Base-by-base conservation (phyloP, 2,113 vertebrate genomes). In the Tachysurus fulvidraco region DNA sequence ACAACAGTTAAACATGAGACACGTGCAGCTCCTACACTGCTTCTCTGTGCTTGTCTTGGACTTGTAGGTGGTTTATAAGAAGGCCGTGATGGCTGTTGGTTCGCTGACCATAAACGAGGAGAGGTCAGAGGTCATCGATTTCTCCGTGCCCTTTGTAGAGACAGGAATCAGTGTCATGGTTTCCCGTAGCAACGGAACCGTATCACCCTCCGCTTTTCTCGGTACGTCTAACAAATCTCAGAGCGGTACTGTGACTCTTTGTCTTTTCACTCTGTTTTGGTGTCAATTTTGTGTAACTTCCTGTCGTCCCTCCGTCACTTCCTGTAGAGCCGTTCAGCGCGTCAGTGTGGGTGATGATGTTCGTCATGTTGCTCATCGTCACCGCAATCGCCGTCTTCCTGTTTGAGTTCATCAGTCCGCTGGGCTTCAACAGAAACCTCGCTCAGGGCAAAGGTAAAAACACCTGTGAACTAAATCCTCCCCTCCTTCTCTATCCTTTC, bases 331-430 rank as follows among this genome's bases (percentile, higher is more conserved):
- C 98, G 14, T 99, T 99, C 95, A 99, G 97, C 89, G 98, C 98
- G 71, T 99, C 97, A 0, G 97, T 99, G 88, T 99, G 98, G 98
- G 98, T 99, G 94, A 99, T 99, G 98, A 99, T 99, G 98, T 99
- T 99, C 89, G 98, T 99, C 90, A 98, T 99, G 97, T 95, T 99
- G 90, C 97, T 99, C 90, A 95, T 99, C 5, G 97, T 99, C 84
- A 99, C 98, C 0, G 98, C 98, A 92, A 96, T 99, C 67, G 97
- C 98, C 23, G 98, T 99, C 91, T 99, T 99, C 89, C 96, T 98
- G 91, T 99, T 99, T 90, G 98, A 99, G 91, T 99, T 98, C 91
- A 96, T 99, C 88, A 99, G 98, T 92, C 98, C 98, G 4, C 95
- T 99, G 87, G 98, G 98, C 90, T 99, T 99, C 93, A 99, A 99